These are phyloP conservation scores for Propithecus coquereli DNA, from an alignment of 2,113 vertebrate species.

Conservation along the genomic window DNA sequence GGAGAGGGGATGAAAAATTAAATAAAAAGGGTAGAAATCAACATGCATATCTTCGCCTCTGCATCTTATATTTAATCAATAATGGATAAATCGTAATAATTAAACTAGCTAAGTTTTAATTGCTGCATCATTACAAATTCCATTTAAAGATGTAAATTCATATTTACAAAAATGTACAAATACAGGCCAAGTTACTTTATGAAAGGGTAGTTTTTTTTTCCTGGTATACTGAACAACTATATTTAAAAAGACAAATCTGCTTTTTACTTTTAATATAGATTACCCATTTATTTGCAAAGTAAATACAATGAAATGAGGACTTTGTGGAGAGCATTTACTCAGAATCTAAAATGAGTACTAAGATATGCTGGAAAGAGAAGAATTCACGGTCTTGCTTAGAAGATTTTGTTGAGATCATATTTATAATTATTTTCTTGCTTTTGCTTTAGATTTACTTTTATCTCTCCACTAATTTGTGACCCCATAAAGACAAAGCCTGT, in stretches of 20 bases:
- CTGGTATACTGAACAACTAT: neutral
- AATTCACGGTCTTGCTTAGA: neutral
- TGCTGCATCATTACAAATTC: neutral
- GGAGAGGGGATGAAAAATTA: neutral
- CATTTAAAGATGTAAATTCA: neutral
- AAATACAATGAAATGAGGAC: neutral
- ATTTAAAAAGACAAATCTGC: neutral
- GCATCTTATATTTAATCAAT: neutral
- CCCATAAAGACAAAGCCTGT: neutral
- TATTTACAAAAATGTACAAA: neutral
- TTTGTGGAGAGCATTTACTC: neutral
- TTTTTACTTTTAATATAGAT: neutral
- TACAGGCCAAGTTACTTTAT: neutral
- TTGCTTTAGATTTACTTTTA: neutral
- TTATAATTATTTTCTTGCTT: neutral
- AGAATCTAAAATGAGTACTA: neutral
- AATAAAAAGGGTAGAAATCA: neutral
- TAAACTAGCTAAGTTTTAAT: neutral
- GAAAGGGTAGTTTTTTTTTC: neutral
- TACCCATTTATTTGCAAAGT: neutral
- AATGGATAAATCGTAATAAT: neutral
- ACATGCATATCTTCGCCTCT: neutral
- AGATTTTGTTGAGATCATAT: neutral
- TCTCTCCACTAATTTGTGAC: neutral
- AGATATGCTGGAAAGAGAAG: neutral